Evolutionary conservation across 1,140 invertebrate genomes (phyloP).

Genomic region (Acromyrmex charruanus): DNA sequence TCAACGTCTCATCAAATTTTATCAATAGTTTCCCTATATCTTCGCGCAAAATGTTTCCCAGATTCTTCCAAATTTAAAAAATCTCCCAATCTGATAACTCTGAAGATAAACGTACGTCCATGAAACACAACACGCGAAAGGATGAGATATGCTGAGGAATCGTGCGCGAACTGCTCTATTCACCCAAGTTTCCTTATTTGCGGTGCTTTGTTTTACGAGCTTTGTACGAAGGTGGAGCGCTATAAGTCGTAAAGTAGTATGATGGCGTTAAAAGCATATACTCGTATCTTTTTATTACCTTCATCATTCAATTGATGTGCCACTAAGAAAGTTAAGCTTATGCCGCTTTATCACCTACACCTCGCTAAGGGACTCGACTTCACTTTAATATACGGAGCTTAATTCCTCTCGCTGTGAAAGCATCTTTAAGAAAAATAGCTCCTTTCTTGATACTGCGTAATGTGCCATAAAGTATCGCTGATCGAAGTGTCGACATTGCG

Average conservation of each 20-base stretch:
- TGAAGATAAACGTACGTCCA: not conserved
- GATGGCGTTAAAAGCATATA: constrained; percentile 73
- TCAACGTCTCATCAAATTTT: not conserved
- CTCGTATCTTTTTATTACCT: constrained; percentile 75
- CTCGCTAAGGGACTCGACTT: constrained; percentile 54
- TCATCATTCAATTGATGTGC: constrained; percentile 72
- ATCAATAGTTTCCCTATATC: not conserved
- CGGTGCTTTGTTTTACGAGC: constrained; percentile 69
- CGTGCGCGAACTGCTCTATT: constrained; percentile 32
- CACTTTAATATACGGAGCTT: constrained; percentile 66
- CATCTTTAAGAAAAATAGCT: constrained; percentile 31
- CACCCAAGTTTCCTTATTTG: constrained; percentile 70
- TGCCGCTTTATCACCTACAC: constrained; percentile 68
- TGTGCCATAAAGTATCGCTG: constrained; percentile 14
- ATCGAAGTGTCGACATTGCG: constrained; percentile 20
- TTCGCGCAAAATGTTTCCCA: not conserved
- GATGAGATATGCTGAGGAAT: constrained; percentile 28
- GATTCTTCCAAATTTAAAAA: constrained; percentile 1
- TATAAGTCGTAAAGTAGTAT: constrained; percentile 64
- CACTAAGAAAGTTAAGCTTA: constrained; percentile 73
- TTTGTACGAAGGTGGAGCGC: constrained; percentile 32
- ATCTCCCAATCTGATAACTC: not conserved
- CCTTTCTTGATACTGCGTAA: not conserved
- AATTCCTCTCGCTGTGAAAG: constrained; percentile 57
- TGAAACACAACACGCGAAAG: not conserved